Conservation (phyloP, 2,888 invertebrate species). For the Apotomis turbidana region DNA sequence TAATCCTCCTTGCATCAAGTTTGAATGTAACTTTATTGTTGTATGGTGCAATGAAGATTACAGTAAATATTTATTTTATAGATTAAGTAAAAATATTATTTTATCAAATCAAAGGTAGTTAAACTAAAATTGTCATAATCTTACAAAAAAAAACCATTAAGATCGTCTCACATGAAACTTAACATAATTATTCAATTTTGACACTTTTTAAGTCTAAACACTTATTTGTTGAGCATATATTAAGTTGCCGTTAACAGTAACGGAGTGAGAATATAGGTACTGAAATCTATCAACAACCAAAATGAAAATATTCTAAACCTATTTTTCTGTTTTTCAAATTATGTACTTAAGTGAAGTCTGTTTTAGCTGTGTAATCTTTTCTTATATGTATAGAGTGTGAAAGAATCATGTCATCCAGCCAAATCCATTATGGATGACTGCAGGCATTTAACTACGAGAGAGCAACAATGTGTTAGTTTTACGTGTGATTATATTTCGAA, state of each 20-base stretch:
- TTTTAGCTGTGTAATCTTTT: constrained; percentile 12
- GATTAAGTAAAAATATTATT: background rate
- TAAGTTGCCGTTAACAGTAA: background rate
- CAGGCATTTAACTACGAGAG: constrained; percentile 39
- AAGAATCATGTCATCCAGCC: constrained; percentile 30
- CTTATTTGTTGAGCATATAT: background rate
- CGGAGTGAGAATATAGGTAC: background rate
- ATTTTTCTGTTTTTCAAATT: background rate
- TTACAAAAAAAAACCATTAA: background rate
- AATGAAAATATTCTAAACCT: background rate
- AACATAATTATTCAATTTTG: background rate
- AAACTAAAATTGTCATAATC: background rate
- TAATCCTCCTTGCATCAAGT: too few relatives aligned
- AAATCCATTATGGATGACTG: constrained; percentile 32
- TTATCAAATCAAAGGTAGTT: background rate
- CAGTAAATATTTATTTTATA: background rate
- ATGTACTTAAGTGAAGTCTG: background rate
- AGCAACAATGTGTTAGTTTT: constrained; percentile 29
- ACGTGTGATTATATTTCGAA: constrained; percentile 36
- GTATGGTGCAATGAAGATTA: background rate
- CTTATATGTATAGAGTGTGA: constrained; percentile 32
- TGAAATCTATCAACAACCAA: background rate
- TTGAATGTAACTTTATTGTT: too few relatives aligned
- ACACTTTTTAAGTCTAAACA: background rate
- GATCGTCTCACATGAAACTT: background rate